Base-by-base conservation (phyloP, 64 coral and sea anemone genomes). In the Actinia equina region DNA sequence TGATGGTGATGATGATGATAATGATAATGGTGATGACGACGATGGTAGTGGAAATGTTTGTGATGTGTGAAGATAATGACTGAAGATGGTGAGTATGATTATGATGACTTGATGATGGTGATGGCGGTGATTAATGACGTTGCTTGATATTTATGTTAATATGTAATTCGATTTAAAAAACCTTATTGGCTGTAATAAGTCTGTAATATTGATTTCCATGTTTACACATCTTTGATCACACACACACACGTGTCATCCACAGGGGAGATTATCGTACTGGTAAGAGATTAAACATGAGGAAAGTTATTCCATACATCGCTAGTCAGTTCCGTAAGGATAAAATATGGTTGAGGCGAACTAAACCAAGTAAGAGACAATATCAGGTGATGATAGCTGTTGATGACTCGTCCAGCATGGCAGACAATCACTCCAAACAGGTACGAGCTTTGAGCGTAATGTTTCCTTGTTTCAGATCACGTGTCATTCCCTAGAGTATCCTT, bases 401-500 rank as follows among this genome's bases (percentile, higher is more conserved):
- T 67, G 96, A 98, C 60, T 98, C 96, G 17, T 98, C 96, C 49
- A 98, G 96, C 59, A 98, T 98, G 96, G 91, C 91, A 19, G 96
- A 98, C 56, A 98, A 98, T 27, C 93, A 95, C 71, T 98, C 96
- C 16, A 98, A 98, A 95, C 96, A 98, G 96, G 96, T 98, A 76
- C 43, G 18, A 45, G 30, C 30, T 37, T 37, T 37, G 30, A 37
- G 30, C 30, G 30, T 1, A 37, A 37, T 37, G 30, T 37, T 37
- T 37, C 30, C 30, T 1, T 1, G 1, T 37, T 37, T 1, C 30
- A 37, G 30, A 37, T 0, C 30, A 37, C 30, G 30, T 37, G 30
- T 37, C 30, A 37, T 1, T 37, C 30, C 30, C 30, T 37, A 37
- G 30, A 37, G 30, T 1, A 37, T 37, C 0, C 30, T 37, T 37